phyloP scores from a whole-genome alignment of 2,888 invertebrate species.

The Stenoptilia bipunctidactyla region DNA sequence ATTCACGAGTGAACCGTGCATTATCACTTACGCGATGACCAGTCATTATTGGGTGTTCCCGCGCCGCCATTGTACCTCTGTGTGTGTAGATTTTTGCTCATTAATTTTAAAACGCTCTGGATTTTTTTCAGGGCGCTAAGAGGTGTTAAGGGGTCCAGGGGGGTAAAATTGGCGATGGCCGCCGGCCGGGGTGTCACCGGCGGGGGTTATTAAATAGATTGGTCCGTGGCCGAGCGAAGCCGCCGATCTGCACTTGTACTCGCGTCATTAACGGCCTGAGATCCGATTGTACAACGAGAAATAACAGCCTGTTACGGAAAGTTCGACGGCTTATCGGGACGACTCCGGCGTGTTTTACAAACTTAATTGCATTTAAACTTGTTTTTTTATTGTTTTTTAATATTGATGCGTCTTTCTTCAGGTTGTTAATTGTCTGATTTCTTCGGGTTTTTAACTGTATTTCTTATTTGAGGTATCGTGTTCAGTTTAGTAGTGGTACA shows the following conservation, averaged over 20 bases:
- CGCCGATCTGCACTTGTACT: constrained; percentile 71
- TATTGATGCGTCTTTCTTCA: no score
- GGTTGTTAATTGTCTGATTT: neutral
- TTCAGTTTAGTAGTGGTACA: neutral
- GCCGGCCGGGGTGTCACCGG: constrained; percentile 70
- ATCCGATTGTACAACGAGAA: constrained; percentile 69
- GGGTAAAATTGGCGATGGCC: constrained; percentile 69
- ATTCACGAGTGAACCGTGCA: constrained; percentile 19
- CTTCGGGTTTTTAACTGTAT: neutral
- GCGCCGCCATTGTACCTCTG: constrained; percentile 51
- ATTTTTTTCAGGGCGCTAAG: constrained; percentile 64
- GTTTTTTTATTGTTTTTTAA: no score
- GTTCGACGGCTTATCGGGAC: constrained; percentile 65
- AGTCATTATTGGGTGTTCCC: constrained; percentile 54
- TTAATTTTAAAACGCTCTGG: constrained; percentile 73
- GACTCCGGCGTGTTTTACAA: constrained; percentile 48
- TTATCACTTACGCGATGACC: constrained; percentile 27
- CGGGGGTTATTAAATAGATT: constrained; percentile 73
- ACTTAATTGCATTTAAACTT: constrained; percentile 57
- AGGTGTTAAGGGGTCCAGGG: constrained; percentile 59
- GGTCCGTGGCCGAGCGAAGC: constrained; percentile 72
- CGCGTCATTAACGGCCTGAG: constrained; percentile 71
- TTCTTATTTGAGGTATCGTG: neutral
- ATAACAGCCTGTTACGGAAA: constrained; percentile 70
- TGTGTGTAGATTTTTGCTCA: constrained; percentile 73